Conservation (phyloP, 2,113 vertebrate genomes). For the Eptatretus burgeri region DNA sequence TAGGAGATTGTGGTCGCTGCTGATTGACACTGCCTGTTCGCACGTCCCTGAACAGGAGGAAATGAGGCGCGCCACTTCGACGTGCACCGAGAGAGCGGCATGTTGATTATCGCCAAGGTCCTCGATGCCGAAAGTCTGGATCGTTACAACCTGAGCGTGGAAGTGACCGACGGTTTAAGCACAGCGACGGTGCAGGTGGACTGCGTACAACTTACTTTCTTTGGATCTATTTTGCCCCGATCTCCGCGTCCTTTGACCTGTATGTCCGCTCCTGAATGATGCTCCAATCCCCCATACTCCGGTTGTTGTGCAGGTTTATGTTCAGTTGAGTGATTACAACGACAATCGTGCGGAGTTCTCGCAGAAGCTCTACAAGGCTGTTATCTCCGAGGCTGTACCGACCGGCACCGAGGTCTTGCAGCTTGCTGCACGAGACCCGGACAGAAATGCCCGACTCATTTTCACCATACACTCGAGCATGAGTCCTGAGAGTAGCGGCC, state of each 20-base stretch:
- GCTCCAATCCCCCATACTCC: not conserved
- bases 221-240: constrained; percentile 1
- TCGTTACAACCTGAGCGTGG: constrained; percentile 67
- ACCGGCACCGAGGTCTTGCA: constrained; percentile 60
- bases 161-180: constrained; percentile 68
- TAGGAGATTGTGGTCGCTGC: constrained; percentile 14
- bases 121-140: constrained; percentile 66
- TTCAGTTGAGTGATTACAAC: constrained; percentile 68
- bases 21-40: no score
- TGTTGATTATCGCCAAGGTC: constrained; percentile 62
- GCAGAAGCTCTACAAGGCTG: constrained; percentile 48
- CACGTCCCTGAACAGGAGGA: constrained; percentile 35
- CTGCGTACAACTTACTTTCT: not conserved
- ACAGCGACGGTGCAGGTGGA: constrained; percentile 47
- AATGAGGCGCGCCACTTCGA: constrained; percentile 68
- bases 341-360: constrained; percentile 76
- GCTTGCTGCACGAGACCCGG: constrained; percentile 55
- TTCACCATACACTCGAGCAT: constrained; percentile 66
- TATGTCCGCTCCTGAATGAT: constrained; percentile 6
- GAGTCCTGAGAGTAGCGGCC: constrained; percentile 40
- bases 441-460: constrained; percentile 50
- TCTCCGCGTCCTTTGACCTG: constrained; percentile 8
- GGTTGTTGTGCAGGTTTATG: constrained; percentile 31
- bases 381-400: constrained; percentile 53
- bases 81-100: constrained; percentile 52